phyloP scores from a whole-genome alignment of 2,797 vertebrate genomes.

The Propithecus perrieri region DNA sequence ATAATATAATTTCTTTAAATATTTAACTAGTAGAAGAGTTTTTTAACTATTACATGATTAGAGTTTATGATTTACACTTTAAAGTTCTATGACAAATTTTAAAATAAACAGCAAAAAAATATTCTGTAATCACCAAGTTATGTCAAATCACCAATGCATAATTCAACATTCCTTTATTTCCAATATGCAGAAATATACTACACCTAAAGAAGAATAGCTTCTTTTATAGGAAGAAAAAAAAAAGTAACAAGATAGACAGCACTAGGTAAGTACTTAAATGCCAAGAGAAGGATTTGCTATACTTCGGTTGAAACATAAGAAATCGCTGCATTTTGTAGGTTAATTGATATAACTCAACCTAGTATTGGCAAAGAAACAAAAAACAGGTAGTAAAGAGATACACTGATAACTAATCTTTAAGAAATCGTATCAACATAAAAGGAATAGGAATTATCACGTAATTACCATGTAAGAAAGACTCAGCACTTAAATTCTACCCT shows the following conservation, averaged over 20 bases:
- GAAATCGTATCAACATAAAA: constrained; percentile 25
- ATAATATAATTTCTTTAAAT: background rate
- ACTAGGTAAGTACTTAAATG: background rate
- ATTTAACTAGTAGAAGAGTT: background rate
- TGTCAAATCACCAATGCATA: constrained; percentile 12
- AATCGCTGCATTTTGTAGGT: background rate
- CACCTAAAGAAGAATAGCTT: background rate
- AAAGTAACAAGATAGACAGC: background rate
- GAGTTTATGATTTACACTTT: constrained; percentile 4
- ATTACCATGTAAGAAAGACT: background rate
- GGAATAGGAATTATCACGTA: background rate
- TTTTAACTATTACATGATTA: background rate
- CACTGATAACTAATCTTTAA: background rate
- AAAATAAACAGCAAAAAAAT: constrained; percentile 19
- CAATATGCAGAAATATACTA: constrained; percentile 8
- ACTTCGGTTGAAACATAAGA: background rate
- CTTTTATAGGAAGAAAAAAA: constrained; percentile 1
- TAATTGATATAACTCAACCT: constrained; percentile 31
- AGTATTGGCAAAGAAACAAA: background rate
- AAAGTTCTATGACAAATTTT: background rate
- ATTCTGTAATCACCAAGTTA: constrained; percentile 42
- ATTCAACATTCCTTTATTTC: constrained; percentile 21
- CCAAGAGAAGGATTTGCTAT: background rate
- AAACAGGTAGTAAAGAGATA: background rate
- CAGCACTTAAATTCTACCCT: constrained; percentile 33